phyloP scores from a whole-genome alignment of 2,113 vertebrate species.

The Odobenus rosmarus region DNA sequence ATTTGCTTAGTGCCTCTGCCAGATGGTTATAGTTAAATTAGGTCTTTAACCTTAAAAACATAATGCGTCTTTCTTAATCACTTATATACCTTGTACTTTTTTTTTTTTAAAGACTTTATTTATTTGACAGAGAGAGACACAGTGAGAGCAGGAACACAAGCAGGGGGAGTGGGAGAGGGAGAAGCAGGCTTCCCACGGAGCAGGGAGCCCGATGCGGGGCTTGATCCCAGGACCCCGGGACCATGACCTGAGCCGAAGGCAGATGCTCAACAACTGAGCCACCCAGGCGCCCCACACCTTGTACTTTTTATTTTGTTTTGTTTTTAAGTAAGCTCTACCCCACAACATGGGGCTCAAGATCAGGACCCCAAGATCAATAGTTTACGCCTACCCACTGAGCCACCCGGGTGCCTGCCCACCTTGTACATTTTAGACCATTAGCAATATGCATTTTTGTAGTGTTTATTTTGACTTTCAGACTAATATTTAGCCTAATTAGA shows the following conservation, averaged over 20 bases:
- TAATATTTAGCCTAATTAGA: slow-evolving; percentile 25
- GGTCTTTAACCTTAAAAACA: slow-evolving; percentile 42
- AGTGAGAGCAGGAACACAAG: no score
- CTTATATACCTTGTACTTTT: background rate
- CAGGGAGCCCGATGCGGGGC: no score
- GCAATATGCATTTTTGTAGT: background rate
- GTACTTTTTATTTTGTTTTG: no score
- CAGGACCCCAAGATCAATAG: background rate
- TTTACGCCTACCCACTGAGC: background rate
- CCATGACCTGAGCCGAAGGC: no score
- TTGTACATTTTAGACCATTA: background rate
- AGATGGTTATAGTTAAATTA: slow-evolving; percentile 57
- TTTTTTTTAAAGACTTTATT: no score
- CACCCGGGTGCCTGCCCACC: background rate
- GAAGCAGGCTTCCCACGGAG: no score
- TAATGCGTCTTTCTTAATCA: background rate
- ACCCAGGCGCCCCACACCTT: no score
- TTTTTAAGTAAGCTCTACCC: background rate
- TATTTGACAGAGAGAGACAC: no score
- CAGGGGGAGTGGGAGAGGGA: no score
- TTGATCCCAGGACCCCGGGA: no score
- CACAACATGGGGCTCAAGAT: background rate
- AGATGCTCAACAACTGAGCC: no score
- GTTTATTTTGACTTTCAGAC: slow-evolving; percentile 21
- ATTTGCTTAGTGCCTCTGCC: slow-evolving; percentile 50